Conservation (phyloP, 2,888 invertebrate species). For the Saturnia japonica region DNA sequence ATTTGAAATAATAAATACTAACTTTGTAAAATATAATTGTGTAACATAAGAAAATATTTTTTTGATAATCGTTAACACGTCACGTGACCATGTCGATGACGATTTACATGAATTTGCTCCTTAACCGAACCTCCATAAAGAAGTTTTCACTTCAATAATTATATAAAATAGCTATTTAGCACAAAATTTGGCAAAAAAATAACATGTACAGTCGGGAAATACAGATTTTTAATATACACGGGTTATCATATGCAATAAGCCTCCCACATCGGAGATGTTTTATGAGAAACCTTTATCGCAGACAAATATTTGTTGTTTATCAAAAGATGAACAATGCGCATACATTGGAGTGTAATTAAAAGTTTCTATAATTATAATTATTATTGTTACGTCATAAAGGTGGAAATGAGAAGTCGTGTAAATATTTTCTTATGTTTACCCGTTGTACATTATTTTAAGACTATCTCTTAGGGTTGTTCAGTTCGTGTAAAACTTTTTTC, state of each 20-base stretch:
- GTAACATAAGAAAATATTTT: too few species aligned
- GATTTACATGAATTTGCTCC: too few species aligned
- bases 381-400: slow-evolving; percentile 6
- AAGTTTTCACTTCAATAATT: too few species aligned
- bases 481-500: neutral
- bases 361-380: slow-evolving; percentile 5
- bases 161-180: too few species aligned
- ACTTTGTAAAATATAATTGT: too few species aligned
- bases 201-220: too few species aligned
- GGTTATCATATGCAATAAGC: neutral
- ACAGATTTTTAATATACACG: too few species aligned
- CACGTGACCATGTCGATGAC: too few species aligned
- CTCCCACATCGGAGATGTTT: neutral
- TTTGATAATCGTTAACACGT: too few species aligned
- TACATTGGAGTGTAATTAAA: slow-evolving; percentile 2
- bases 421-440: slow-evolving; percentile 5
- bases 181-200: too few species aligned
- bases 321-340: slow-evolving; percentile 5
- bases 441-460: slow-evolving; percentile 4
- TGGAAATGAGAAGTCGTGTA: slow-evolving; percentile 3
- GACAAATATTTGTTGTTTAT: slow-evolving; percentile 11
- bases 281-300: neutral
- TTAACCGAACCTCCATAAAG: too few species aligned
- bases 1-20: too few species aligned
- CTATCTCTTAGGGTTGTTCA: neutral